Evolutionary conservation across 2,888 invertebrate species (phyloP).

Genomic region (Octodonta nipae): DNA sequence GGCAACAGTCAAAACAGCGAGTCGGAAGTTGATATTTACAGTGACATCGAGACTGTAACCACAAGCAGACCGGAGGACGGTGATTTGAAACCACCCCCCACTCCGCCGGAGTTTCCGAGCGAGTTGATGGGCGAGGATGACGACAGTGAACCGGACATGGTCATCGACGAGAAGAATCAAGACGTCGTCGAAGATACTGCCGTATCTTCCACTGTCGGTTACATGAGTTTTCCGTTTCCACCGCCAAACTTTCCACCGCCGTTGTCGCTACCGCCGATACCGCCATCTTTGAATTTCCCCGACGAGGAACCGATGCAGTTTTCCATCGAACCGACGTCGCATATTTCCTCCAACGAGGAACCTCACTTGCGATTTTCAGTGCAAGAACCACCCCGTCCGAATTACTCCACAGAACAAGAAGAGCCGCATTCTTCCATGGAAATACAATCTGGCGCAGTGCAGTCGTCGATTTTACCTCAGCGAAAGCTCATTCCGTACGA

Average conservation of each 20-base stretch:
- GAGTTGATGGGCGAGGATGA: constrained; percentile 32
- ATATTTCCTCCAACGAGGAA: background rate
- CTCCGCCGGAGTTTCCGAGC: constrained; percentile 12
- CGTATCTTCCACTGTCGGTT: constrained; percentile 21
- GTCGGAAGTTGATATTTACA: constrained; percentile 47
- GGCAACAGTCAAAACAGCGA: constrained; percentile 25
- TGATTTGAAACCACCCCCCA: constrained; percentile 9
- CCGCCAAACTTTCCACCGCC: background rate
- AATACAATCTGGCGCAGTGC: constrained; percentile 24
- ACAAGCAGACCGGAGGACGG: constrained; percentile 25
- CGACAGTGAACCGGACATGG: constrained; percentile 42
- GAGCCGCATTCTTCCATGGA: constrained; percentile 11
- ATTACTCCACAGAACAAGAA: background rate
- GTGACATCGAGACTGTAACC: constrained; percentile 41
- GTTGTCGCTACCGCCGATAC: background rate
- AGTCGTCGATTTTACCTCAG: constrained; percentile 21
- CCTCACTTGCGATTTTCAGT: no score
- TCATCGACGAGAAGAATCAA: constrained; percentile 38
- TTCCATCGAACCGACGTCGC: constrained; percentile 5
- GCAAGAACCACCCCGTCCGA: background rate
- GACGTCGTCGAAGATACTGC: constrained; percentile 19
- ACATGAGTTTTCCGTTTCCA: background rate
- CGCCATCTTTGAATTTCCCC: no score
- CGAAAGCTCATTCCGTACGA: constrained; percentile 10
- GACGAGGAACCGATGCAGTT: no score